Evolutionary conservation across 2,797 vertebrate genomes (phyloP).

Genomic region (Pipistrellus nathusii): DNA sequence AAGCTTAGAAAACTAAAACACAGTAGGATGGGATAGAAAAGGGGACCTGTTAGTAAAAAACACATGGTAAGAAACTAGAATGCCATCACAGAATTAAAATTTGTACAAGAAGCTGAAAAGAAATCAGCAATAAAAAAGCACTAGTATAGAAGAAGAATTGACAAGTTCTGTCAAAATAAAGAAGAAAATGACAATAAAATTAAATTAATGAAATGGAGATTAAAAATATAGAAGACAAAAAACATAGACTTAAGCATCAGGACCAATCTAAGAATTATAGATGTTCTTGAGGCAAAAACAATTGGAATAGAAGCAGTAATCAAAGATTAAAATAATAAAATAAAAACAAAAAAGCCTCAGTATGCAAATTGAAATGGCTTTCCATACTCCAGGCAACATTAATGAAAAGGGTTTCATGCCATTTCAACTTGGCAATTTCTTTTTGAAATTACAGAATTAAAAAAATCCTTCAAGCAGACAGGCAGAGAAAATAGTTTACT

Average conservation of each 20-base stretch:
- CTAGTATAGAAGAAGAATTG: neutral
- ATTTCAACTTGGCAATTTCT: neutral
- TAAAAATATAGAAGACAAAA: neutral
- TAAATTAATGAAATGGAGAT: constrained; percentile 20
- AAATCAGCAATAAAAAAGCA: neutral
- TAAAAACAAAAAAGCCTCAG: neutral
- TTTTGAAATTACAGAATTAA: neutral
- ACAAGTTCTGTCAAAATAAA: constrained; percentile 1
- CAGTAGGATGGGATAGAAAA: neutral
- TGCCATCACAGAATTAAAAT: neutral
- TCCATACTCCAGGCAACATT: neutral
- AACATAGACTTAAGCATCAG: neutral
- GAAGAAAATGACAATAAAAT: constrained; percentile 15
- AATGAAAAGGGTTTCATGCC: constrained; percentile 16
- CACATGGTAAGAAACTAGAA: neutral
- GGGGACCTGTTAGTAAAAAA: neutral
- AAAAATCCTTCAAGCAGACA: neutral
- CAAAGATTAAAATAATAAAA: constrained; percentile 61
- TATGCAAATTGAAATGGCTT: constrained; percentile 34
- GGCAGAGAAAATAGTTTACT: constrained; percentile 17
- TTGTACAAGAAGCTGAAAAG: neutral
- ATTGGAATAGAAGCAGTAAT: constrained; percentile 1
- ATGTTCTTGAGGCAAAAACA: neutral
- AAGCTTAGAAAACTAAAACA: neutral
- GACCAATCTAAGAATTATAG: constrained; percentile 12